These are phyloP conservation scores for Drosophila acutilabella DNA, from an alignment of 2,888 invertebrate genomes.

Conservation along the genomic window DNA sequence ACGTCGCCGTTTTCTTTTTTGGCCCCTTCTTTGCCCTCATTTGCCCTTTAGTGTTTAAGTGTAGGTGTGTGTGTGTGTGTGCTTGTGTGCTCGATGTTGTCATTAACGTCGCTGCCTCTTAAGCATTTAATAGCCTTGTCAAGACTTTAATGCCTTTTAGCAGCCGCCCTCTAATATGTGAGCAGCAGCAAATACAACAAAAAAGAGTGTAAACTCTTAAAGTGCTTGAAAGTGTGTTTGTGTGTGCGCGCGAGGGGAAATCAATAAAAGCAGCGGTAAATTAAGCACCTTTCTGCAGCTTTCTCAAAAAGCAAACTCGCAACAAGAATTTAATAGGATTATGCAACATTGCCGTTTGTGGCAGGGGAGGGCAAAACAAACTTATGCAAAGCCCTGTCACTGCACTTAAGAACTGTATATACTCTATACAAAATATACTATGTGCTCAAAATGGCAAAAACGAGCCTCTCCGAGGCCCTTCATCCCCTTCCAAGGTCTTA, in stretches of 20 bases:
- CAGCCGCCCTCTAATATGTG: constrained; percentile 67
- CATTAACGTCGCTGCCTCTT: constrained; percentile 80
- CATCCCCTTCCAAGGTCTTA: not conserved
- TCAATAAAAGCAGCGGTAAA: constrained; percentile 77
- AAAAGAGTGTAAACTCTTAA: constrained; percentile 37
- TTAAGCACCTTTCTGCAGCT: constrained; percentile 73
- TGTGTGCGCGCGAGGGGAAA: constrained; percentile 48
- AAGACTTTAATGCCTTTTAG: constrained; percentile 81
- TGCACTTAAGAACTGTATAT: constrained; percentile 53
- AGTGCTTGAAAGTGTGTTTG: constrained; percentile 12
- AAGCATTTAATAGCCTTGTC: constrained; percentile 82
- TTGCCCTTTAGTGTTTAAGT: constrained; percentile 33
- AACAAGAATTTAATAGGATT: constrained; percentile 79
- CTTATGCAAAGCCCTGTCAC: constrained; percentile 74
- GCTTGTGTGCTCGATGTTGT: constrained; percentile 63
- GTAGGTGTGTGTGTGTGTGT: constrained; percentile 28
- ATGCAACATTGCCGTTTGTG: constrained; percentile 68
- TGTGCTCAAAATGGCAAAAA: too few species aligned
- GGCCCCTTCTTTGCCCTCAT: constrained; percentile 27
- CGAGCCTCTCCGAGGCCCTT: constrained; percentile 1
- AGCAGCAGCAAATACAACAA: constrained; percentile 6
- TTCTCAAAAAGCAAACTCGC: constrained; percentile 51
- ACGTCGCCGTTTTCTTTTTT: constrained; percentile 40
- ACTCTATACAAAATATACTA: constrained; percentile 5
- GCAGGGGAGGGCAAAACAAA: constrained; percentile 47